Base-by-base conservation (phyloP, 2,888 invertebrate genomes). In the Habrosyne pyritoides region DNA sequence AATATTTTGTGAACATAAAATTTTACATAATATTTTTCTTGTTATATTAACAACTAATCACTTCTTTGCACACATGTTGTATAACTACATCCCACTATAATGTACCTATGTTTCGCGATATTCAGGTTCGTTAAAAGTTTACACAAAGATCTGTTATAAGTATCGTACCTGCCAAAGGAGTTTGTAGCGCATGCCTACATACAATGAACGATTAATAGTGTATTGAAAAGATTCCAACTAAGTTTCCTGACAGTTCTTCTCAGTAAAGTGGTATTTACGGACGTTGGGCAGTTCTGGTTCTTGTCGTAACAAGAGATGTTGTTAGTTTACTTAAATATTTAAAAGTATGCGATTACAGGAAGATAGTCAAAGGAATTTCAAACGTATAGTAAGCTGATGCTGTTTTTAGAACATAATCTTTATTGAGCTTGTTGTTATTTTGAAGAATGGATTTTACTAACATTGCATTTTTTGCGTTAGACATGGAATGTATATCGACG, bases 261-360 rank as follows among this genome's bases (percentile, higher is more conserved):
- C 22, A 49, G 24, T 49, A 26, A 26, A 50, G 28, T 50, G 26
- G 24, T 21, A 50, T 50, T 24, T 49, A 49, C 49, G 49, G 8
- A 28, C 49, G 14, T n/a, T 14, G 26, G 18, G 28, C 28, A 10
- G 24, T 28, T 50, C 28, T 50, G 26, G 24, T 28, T 28, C n/a
- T 28, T 50, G 10, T 50, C 26, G 26, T 50, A 18, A 28, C 28
- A 18, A 18, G 50, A 50, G 22, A n/a, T n/a, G n/a, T 7, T 28
- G 26, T 28, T 28, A 24, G 42, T 42, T 42, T 42, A 42, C 18
- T 42, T 18, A 42, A 8, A 42, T 18, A 42, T 42, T 42, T 42
- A 42, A 42, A 42, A 2, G 42, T 42, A 18, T 18, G 42, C 42
- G 42, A 42, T 42, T 42, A 42, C 42, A 18, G 42, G 42, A 42